Evolutionary conservation across 30 jellyfish, hydroid and myxozoan genomes (phyloP), one percentile per base, ranked within the genome.

Genomic region (Turritopsis rubra): DNA sequence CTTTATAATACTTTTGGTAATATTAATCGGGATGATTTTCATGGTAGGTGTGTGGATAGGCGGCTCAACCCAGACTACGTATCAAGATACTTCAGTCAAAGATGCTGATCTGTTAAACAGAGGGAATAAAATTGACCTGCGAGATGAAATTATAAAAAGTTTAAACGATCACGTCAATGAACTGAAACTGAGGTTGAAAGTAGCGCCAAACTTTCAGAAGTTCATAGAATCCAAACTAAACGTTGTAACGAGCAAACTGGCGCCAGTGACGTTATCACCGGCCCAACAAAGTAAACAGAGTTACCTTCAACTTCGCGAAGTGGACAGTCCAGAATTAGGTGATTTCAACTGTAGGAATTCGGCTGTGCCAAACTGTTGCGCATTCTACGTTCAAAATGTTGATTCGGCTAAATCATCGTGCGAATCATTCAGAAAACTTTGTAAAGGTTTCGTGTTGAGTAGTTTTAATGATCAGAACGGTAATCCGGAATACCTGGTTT

Each of bases 371-470:
- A 53, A 86, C 1, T 90, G 93, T 29, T 90, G 97, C 71, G 97
- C 97, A 20, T 86, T 90, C 81, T 71, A 81, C 28, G 94, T 90
- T 0, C 83, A 81, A 30, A 88, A 85, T 66, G 60, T 90, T 72
- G 72, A 73, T 81, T 92, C 83, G 54, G 97, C 92, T 13, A 90
- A 90, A 53, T 84, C 83, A 19, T 82, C 87, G 71, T 90, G 97
- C 78, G 97, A 86, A 73, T 93, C 93, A 5, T 90, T 86, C 75
- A 86, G 87, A 16, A 65, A 30, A 18, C 75, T 21, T 26, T 90
- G 97, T 88, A 86, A 86, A 54, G 97, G 97, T 18, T 90, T 90
- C 28, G 97, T 86, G 9, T 65, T 90, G 90, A 90, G 89, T 53
- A 83, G 95, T 72, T 54, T 90, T 19, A 78, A 88, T 53, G 53